A percentile compares a stretch with the other conserved stretches of the same genome.
phyloP scores from a whole-genome alignment of 1,140 invertebrate genomes.

The Metopolophium dirhodum region DNA sequence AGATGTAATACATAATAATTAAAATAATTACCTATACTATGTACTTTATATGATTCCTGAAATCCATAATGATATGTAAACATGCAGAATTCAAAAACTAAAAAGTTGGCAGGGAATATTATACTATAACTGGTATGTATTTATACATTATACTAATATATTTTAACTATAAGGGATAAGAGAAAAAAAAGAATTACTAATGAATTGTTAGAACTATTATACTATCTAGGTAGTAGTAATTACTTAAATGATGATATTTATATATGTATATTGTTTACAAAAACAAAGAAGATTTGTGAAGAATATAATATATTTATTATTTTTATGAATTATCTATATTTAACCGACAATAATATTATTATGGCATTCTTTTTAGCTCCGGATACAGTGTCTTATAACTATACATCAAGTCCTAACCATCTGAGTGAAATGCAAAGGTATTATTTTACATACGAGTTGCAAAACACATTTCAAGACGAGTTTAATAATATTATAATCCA shows the following conservation, averaged over 20 bases:
- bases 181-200: background rate
- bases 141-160: too few relatives aligned
- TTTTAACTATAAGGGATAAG: too few relatives aligned
- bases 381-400: background rate
- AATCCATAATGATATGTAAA: background rate
- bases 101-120: background rate
- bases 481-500: background rate
- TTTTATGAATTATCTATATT: background rate
- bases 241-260: background rate
- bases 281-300: background rate
- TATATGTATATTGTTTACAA: too few relatives aligned
- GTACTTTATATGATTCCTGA: background rate
- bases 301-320: background rate
- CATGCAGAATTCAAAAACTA: background rate
- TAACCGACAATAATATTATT: background rate
- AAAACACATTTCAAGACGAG: background rate
- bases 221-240: background rate
- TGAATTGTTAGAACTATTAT: too few relatives aligned
- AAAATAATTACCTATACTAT: background rate
- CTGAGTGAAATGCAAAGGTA: background rate
- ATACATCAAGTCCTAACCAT: background rate
- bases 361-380: background rate
- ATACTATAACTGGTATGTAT: background rate
- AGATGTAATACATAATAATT: background rate
- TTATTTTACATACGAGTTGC: background rate